Percentiles rank a stretch among this genome's conserved stretches.
phyloP scores from a whole-genome alignment of 2,113 vertebrate species.

The Aplodontia rufa region DNA sequence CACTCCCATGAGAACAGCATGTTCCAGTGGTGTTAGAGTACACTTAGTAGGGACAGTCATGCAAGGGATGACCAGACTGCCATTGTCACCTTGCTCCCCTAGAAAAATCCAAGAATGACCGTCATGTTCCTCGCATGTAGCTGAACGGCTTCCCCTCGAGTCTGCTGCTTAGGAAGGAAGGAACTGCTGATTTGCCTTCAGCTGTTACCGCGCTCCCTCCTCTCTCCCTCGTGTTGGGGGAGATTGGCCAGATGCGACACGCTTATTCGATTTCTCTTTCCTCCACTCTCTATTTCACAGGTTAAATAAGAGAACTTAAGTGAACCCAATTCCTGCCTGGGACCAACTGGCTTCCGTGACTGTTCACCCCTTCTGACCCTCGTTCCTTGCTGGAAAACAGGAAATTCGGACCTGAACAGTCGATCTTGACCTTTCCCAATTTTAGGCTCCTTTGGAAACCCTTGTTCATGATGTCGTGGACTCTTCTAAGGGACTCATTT shows the following conservation, averaged over 20 bases:
- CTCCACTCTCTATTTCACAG: neutral
- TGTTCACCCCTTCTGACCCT: neutral
- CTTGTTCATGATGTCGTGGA: neutral
- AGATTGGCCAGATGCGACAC: neutral
- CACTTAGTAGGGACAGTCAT: neutral
- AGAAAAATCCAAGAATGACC: neutral
- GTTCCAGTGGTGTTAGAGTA: neutral
- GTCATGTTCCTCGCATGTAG: neutral
- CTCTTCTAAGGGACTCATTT: neutral
- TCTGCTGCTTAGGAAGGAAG: neutral
- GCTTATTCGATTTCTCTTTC: neutral
- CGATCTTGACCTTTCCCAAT: neutral
- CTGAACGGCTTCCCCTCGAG: neutral
- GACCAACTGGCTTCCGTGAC: neutral
- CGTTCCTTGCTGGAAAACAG: neutral
- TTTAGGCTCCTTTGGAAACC: neutral
- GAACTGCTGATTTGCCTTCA: neutral
- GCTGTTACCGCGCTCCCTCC: neutral
- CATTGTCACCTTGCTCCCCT: neutral
- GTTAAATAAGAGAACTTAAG: neutral
- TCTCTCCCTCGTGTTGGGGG: neutral
- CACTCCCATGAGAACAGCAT: neutral
- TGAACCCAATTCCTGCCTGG: neutral
- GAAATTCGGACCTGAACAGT: neutral
- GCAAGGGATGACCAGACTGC: neutral